Percentiles rank a stretch among this genome's conserved stretches.
phyloP scores from a whole-genome alignment of 2,113 vertebrate species.

The Ochotona princeps region DNA sequence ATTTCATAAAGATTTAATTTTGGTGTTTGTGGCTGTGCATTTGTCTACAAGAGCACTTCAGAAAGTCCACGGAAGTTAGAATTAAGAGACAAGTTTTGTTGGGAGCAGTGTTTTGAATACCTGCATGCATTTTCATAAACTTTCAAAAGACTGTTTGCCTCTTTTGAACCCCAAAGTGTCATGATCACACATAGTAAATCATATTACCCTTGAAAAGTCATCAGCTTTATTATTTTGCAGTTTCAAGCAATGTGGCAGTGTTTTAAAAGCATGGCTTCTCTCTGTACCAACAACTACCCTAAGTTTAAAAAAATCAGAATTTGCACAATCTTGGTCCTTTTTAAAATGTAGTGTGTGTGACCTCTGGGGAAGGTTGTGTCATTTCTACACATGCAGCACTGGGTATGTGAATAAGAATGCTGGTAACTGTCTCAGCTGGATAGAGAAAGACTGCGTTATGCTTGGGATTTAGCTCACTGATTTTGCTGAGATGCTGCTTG shows the following conservation, averaged over 20 bases:
- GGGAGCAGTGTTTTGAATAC: too few species aligned
- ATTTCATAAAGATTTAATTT: neutral
- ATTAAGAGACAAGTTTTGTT: too few species aligned
- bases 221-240: neutral
- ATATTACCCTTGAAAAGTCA: neutral
- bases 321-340: neutral
- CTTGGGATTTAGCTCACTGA: neutral
- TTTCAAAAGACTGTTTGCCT: too few species aligned
- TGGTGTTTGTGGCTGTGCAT: neutral
- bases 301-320: neutral
- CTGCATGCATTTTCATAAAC: too few species aligned
- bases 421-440: neutral
- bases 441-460: neutral
- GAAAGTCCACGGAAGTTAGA: too few species aligned
- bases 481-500: neutral
- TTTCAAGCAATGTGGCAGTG: neutral
- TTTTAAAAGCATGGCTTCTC: constrained; percentile 21
- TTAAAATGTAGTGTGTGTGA: neutral
- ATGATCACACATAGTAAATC: neutral
- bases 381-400: neutral
- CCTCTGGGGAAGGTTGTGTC: neutral
- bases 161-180: constrained; percentile 9
- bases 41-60: neutral
- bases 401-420: neutral
- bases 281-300: neutral